phyloP scores from a whole-genome alignment of 2,113 vertebrate species.

The Paramormyrops kingsleyae region DNA sequence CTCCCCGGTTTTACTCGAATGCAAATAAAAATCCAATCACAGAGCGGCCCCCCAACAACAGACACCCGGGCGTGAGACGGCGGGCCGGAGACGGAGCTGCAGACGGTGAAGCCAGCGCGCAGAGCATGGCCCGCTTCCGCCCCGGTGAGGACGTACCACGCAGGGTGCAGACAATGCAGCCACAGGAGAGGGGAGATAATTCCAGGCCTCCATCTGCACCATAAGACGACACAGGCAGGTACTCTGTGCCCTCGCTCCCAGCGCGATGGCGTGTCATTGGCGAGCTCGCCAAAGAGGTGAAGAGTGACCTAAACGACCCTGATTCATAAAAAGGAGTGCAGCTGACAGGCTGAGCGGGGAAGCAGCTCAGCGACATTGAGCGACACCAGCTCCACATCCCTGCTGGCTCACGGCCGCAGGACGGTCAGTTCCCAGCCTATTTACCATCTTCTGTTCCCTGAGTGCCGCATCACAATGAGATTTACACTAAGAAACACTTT shows the following conservation, averaged over 20 bases:
- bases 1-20: constrained; percentile 15
- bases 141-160: constrained; percentile 24
- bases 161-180: constrained; percentile 3
- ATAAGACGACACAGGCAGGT: background rate
- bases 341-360: background rate
- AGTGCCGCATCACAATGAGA: background rate
- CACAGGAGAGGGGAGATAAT: constrained; percentile 43
- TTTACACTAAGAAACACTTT: background rate
- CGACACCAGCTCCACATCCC: background rate
- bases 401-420: background rate
- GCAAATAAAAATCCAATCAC: constrained; percentile 3
- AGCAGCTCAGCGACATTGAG: background rate
- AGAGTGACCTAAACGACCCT: background rate
- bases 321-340: background rate
- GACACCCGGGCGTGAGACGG: background rate
- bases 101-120: background rate
- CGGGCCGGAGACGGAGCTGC: background rate
- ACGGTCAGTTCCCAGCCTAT: background rate
- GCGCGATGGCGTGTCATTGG: constrained; percentile 6
- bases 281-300: constrained; percentile 2
- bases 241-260: background rate
- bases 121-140: background rate
- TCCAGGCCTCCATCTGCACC: constrained; percentile 47
- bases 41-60: background rate
- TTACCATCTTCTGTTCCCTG: background rate